Conservation (phyloP, 2,797 vertebrate genomes). For the Sternarchorhynchus goeldii region DNA sequence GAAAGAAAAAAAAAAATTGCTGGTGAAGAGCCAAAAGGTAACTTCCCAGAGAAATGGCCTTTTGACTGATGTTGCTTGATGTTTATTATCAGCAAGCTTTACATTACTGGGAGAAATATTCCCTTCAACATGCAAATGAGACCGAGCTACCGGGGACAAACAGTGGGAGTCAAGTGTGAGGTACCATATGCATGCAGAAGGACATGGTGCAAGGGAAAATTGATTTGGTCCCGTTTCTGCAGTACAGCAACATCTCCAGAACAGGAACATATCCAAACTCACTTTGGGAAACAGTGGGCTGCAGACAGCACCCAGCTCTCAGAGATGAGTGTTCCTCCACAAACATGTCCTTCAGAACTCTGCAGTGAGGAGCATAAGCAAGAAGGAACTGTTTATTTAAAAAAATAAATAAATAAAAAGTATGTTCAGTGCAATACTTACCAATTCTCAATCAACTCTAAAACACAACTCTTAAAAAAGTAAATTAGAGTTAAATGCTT, state of each 20-base stretch:
- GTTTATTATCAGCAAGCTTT: too few relatives aligned
- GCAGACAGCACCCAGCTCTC: slow-evolving; percentile 75
- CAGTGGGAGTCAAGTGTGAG: too few relatives aligned
- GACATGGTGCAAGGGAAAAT: background rate
- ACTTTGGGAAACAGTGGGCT: slow-evolving; percentile 78
- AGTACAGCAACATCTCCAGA: background rate
- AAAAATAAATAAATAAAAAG: background rate
- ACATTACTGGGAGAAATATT: too few relatives aligned
- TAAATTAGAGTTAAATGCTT: background rate
- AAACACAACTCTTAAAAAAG: background rate
- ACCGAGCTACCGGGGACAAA: too few relatives aligned
- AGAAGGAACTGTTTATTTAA: background rate
- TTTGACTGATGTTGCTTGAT: too few relatives aligned
- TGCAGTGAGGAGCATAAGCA: slow-evolving; percentile 41
- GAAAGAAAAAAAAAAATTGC: too few relatives aligned
- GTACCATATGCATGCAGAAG: too few relatives aligned
- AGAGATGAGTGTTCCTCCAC: slow-evolving; percentile 75
- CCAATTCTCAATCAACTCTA: too few relatives aligned
- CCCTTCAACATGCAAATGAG: too few relatives aligned
- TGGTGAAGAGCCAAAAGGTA: too few relatives aligned
- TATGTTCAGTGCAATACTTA: too few relatives aligned
- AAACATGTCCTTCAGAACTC: slow-evolving; percentile 59
- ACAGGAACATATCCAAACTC: slow-evolving; percentile 35
- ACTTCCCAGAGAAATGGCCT: too few relatives aligned
- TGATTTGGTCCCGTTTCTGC: background rate